Evolutionary conservation across 2,888 invertebrate species (phyloP).

Genomic region (Eristalinus aeneus): DNA sequence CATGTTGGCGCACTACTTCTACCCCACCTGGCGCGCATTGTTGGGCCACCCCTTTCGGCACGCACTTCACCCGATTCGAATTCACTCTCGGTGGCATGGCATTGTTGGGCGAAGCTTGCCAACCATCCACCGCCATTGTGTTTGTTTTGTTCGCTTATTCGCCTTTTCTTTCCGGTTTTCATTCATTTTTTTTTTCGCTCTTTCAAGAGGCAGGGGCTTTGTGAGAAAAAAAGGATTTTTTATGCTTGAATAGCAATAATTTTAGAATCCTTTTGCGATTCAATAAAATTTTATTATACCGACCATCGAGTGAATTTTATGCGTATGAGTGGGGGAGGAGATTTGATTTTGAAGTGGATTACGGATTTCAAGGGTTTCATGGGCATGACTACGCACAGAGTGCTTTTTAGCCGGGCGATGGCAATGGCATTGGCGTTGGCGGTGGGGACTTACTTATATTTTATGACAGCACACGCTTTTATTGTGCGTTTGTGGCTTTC

Average conservation of each 20-base stretch:
- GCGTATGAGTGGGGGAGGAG: slow-evolving; percentile 7
- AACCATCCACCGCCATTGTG: slow-evolving; percentile 1
- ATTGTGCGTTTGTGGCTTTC: slow-evolving; percentile 61
- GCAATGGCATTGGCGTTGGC: too few species aligned
- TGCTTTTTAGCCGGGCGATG: neutral
- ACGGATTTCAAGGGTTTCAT: slow-evolving; percentile 54
- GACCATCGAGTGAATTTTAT: slow-evolving; percentile 66
- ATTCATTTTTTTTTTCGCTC: neutral
- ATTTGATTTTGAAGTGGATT: slow-evolving; percentile 60
- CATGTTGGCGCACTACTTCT: slow-evolving; percentile 21
- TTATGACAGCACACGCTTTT: slow-evolving; percentile 41
- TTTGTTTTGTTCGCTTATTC: slow-evolving; percentile 24
- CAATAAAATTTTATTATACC: slow-evolving; percentile 80
- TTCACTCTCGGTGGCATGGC: slow-evolving; percentile 18
- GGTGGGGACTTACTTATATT: slow-evolving; percentile 37
- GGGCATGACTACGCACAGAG: slow-evolving; percentile 40
- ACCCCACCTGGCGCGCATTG: slow-evolving; percentile 45
- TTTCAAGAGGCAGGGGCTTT: slow-evolving; percentile 15
- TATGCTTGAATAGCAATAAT: slow-evolving; percentile 79
- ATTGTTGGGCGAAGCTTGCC: slow-evolving; percentile 18
- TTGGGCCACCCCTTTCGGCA: slow-evolving; percentile 21
- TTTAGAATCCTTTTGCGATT: slow-evolving; percentile 79
- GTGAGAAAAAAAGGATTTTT: slow-evolving; percentile 73
- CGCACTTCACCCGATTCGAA: slow-evolving; percentile 45
- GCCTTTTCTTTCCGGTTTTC: neutral